Base-by-base conservation (phyloP, 2,888 invertebrate genomes). In the Phyllotreta striolata region DNA sequence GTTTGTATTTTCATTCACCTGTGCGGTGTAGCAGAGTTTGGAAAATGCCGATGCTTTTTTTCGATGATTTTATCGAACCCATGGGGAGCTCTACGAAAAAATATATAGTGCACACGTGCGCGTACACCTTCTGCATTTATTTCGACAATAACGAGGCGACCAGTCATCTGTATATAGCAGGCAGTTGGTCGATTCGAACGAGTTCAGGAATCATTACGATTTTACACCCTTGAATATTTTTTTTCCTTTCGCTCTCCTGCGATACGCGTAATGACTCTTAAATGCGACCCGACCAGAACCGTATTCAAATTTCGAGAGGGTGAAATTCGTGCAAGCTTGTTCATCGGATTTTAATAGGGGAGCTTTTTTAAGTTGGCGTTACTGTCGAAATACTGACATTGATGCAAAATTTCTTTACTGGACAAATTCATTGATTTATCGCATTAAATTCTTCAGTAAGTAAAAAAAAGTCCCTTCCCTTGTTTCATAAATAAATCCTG, bases 91-190 rank as follows among this genome's bases (percentile, higher is more conserved):
- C 34, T 1, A n/a, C 10, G 14, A 24, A 56, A 56, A 56, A 55
- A 44, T n/a, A n/a, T n/a, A n/a, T 44, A 38, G 6, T n/a, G 44
- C 37, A 55, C 56, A 44, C 37, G 56, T 56, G 37, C 12, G 14
- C 6, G 43, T 35, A 44, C 56, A 44, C 56, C 56, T 56, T 37
- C 56, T 37, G 10, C 37, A 56, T 56, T n/a, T 56, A 44, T 44
- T 44, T 55, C 35, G 43, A 55, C 14, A 41, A 55, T 40, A 41
- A 24, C 13, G n/a, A 47, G 34, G 24, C 47, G 3, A 24, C 7
- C 47, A 49, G 52, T 38, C 52, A 38, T 38, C 9, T 37, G 12
- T 35, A n/a, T n/a, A n/a, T n/a, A 12, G 9, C 35, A 38, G 43
- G 55, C 55, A 43, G 55, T 55, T 55, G 55, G 43, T 43, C 24